Evolutionary conservation across 2,113 vertebrate species (phyloP), one percentile per base, ranked within the genome.

Genomic region (Xenus cinereus): DNA sequence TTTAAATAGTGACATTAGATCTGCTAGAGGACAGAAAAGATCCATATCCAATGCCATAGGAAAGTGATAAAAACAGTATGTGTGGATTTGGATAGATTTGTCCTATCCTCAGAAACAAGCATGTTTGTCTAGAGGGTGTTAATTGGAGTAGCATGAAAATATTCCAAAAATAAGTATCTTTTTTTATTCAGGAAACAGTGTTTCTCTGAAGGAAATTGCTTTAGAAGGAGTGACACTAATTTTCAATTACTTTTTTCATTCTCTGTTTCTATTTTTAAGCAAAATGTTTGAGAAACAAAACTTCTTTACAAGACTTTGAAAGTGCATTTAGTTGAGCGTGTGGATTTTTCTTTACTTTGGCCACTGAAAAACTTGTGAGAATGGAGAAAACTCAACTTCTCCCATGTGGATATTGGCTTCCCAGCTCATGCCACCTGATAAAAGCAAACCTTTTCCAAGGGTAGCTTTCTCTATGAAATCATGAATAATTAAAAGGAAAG

Each of bases 161-260:
- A 6, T 12, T 63, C 64, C 67, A 24, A 16, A 91, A 96, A 82
- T 66, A 77, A 74, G 22, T 27, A 27, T 43, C 3, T 79, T 69
- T 57, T 57, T 89, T 30, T 27, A 37, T 43, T 59, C 48, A 62
- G 54, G 75, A 85, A 56, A n/a, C 57, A 87, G 56, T 20, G 20
- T 80, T 94, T 71, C 59, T 90, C 60, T 90, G 75, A 77, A 90
- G 35, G 17, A 87, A 88, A 91, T 69, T 51, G 59, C 50, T 95
- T 88, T 90, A 74, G 78, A 93, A 86, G 37, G 56, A 88, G 10
- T 88, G 79, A 86, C 33, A 54, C 32, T 90, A 90, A 84, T 94
- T 95, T 95, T 91, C 74, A 69, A 35, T 41, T 76, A 35, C 35
- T 41, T 64, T 97, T 88, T 66, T 66, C 33, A 54, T 86, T 87